Base-by-base conservation (phyloP, 2,888 invertebrate genomes). In the Nesidiocoris tenuis region DNA sequence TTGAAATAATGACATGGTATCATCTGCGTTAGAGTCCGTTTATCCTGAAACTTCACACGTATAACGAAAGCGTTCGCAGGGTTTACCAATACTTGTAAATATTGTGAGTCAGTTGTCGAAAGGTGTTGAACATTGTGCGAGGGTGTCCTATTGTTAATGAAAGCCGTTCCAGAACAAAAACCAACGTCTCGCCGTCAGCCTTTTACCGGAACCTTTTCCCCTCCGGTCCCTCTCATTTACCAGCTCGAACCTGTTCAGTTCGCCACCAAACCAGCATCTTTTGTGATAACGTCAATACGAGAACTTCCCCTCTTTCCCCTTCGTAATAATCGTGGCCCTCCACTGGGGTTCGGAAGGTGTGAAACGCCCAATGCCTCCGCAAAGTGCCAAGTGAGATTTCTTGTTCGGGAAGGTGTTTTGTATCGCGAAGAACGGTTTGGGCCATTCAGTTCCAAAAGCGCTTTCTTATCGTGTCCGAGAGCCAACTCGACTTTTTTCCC, bases 211-310 rank as follows among this genome's bases (percentile, higher is more conserved):
- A 59, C 39, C 39, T 39, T 39, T 39, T 12, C 39, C 39, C 12
- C 39, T 12, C 39, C 39, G 12, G 39, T 39, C 39, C 39, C 12
- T 39, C 12, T 39, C 39, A 39, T 39, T n/a, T n/a, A n/a, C n/a
- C n/a, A n/a, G n/a, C 39, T 12, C 12, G 39, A 39, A 39, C 39
- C 39, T 39, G 39, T 39, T 7, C 39, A 39, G n/a, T 39, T 39
- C 39, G 39, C 39, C 59, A 17, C 19, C 55, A 70, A 59, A 56
- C 59, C 70, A 39, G 39, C 39, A 7, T 59, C 70, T 70, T 70
- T 70, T 70, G 70, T 70, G 70, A 70, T 70, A 70, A 70, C 70
- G 70, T 70, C 70, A 70, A 70, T 70, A 70, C 70, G 59, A 54
- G 59, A 39, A 39, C 39, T 12, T 39, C 39, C 39, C 39, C 3